A percentile compares a stretch with the other conserved stretches of the same genome.
These are phyloP conservation scores for Scaptomyza graminum DNA, from an alignment of 1,140 invertebrate genomes.

Conservation along the genomic window DNA sequence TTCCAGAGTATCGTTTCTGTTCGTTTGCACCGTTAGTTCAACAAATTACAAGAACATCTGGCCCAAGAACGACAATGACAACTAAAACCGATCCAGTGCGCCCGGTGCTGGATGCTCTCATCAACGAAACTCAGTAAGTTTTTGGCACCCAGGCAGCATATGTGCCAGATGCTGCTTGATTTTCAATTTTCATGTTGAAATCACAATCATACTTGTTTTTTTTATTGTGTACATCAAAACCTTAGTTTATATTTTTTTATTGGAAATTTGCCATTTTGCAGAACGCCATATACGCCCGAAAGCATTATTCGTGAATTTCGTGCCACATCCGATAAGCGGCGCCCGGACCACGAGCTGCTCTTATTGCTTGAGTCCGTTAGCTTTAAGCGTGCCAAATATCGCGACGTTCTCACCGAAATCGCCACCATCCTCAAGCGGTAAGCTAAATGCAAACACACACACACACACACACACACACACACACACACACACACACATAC, in stretches of 20 bases:
- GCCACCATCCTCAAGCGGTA: constrained; percentile 51
- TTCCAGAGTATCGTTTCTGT: constrained; percentile 10
- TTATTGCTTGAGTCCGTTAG: constrained; percentile 59
- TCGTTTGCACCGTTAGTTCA: constrained; percentile 32
- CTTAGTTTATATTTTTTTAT: neutral
- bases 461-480: too few relatives aligned
- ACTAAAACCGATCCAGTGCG: constrained; percentile 53
- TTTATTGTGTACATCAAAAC: neutral
- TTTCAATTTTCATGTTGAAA: neutral
- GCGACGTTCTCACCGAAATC: constrained; percentile 54
- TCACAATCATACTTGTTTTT: neutral
- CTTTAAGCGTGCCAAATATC: constrained; percentile 59
- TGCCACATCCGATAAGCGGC: constrained; percentile 57
- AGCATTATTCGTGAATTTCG: constrained; percentile 65
- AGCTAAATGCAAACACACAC: neutral
- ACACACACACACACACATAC: neutral
- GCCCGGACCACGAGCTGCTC: constrained; percentile 53
- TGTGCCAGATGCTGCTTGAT: constrained; percentile 26
- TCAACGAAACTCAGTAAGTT: constrained; percentile 63
- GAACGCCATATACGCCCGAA: constrained; percentile 58
- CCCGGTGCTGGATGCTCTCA: constrained; percentile 52
- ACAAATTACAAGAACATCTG: constrained; percentile 23
- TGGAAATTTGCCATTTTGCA: constrained; percentile 13
- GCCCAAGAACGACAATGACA: constrained; percentile 20
- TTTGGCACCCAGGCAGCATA: neutral